Base-by-base conservation (phyloP, 2,888 invertebrate species). In the Scaptomyza caliginosa region DNA sequence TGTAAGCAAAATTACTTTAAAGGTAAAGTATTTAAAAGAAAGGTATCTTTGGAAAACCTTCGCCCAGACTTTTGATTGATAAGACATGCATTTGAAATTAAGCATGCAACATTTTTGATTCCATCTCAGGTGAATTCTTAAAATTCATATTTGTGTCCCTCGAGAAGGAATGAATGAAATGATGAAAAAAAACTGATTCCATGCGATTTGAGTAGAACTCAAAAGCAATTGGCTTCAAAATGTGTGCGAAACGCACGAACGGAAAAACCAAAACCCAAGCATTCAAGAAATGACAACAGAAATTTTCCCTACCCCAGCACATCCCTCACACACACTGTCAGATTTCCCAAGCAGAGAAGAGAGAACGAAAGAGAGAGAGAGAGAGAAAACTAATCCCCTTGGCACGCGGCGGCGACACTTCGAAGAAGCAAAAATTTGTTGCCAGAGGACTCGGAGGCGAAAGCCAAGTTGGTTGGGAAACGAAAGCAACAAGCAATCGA, bases 251-350 rank as follows among this genome's bases (percentile, higher is more conserved):
- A 58, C 23, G 42, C 19, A 45, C 52, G 26, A 48, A 42, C 45
- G 32, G 57, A 54, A 50, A 62, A 81, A 65, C 62, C 64, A 65
- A 68, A 72, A 68, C 54, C 40, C 42, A 72, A 81, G 60, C 72
- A 82, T 86, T 84, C 81, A 69, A 69, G 85, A 74, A 84, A 86
- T 82, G 85, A 86, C 85, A 82, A 84, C 84, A 68, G 81, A 80
- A 63, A 86, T 68, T 67, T 68, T 50, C 13, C 40, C 45, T 13
- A 58, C 28, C 49, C 16, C 39, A 23, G 42, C 19, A 13, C 30
- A 46, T n/a, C 49, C 7, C 42, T 3, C 43, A 24, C n/a, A n/a
- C 45, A 28, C 21, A 34, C 23, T 62, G 55, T 55, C 79, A 79
- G 80, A 86, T 80, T 86, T 79, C 65, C 38, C 40, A 57, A 54